A percentile compares a stretch with the other conserved stretches of the same genome.
phyloP scores from a whole-genome alignment of 2,888 invertebrate genomes.

The Argyra leucocephala region DNA sequence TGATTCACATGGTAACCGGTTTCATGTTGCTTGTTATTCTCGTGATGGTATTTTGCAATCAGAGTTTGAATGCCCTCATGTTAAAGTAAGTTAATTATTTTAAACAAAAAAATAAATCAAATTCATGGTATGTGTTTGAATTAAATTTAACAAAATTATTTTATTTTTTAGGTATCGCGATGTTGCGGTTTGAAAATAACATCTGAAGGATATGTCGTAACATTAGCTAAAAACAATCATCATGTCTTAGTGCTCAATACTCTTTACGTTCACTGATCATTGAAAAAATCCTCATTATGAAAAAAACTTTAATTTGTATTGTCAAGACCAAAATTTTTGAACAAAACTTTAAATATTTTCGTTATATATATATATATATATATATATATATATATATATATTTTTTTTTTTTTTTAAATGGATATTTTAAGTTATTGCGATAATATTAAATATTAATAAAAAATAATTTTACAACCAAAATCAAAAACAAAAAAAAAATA shows the following conservation, averaged over 20 bases:
- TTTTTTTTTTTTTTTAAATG: neutral
- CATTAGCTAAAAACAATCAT: slow-evolving; percentile 97
- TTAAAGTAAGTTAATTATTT: slow-evolving; percentile 61
- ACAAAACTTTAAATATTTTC: neutral
- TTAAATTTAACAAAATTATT: slow-evolving; percentile 13
- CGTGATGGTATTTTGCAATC: slow-evolving; percentile 76
- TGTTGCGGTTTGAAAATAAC: slow-evolving; percentile 97
- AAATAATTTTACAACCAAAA: neutral
- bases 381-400: too few relatives aligned
- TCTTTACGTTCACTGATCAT: slow-evolving; percentile 78
- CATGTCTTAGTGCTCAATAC: slow-evolving; percentile 94
- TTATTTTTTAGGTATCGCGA: slow-evolving; percentile 73
- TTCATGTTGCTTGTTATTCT: slow-evolving; percentile 92
- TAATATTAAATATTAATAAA: neutral
- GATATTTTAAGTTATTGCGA: neutral
- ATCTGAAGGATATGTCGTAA: slow-evolving; percentile 90
- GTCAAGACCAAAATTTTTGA: neutral
- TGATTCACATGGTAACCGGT: slow-evolving; percentile 94
- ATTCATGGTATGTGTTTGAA: too few relatives aligned
- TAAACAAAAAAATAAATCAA: slow-evolving; percentile 10
- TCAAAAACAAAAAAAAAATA: neutral
- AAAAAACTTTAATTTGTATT: neutral
- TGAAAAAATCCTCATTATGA: slow-evolving; percentile 1
- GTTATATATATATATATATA: too few relatives aligned
- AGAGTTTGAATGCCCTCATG: slow-evolving; percentile 94